Evolutionary conservation across 2,888 invertebrate genomes (phyloP).

Genomic region (Leptarthrus brevirostris): DNA sequence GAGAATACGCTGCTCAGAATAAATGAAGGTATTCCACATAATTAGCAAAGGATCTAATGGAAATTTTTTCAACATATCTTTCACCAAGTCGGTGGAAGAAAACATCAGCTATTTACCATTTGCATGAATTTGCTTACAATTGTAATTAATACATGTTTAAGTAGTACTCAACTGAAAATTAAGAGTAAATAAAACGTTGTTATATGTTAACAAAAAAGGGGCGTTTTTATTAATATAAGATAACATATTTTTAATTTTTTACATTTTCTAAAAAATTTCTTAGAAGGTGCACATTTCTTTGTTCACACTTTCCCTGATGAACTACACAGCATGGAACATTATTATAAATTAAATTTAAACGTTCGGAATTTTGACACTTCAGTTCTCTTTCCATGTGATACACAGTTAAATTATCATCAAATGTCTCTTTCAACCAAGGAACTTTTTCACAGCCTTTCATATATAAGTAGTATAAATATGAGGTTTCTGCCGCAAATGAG

Average conservation of each 20-base stretch:
- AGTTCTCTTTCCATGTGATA: constrained; percentile 10
- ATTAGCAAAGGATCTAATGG: not conserved
- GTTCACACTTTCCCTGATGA: not conserved
- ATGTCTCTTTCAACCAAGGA: not conserved
- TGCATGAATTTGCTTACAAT: no score
- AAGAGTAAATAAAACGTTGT: no score
- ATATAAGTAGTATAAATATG: no score
- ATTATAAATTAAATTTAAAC: not conserved
- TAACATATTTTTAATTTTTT: not conserved
- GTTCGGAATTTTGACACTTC: not conserved
- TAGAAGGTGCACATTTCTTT: constrained; percentile 12
- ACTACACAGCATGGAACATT: not conserved
- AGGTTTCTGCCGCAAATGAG: no score
- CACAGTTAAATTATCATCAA: not conserved
- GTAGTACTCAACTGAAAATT: no score
- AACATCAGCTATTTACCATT: no score
- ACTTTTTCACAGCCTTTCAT: constrained; percentile 5
- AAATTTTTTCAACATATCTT: not conserved
- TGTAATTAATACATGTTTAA: no score
- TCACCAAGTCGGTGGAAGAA: no score
- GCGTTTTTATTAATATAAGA: not conserved
- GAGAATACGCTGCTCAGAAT: not conserved
- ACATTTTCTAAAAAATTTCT: constrained; percentile 5
- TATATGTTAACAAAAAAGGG: no score
- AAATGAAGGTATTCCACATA: not conserved